Percentiles rank a stretch among this genome's conserved stretches.
phyloP scores from a whole-genome alignment of 1,140 invertebrate genomes.

The Apolygus lucorum region DNA sequence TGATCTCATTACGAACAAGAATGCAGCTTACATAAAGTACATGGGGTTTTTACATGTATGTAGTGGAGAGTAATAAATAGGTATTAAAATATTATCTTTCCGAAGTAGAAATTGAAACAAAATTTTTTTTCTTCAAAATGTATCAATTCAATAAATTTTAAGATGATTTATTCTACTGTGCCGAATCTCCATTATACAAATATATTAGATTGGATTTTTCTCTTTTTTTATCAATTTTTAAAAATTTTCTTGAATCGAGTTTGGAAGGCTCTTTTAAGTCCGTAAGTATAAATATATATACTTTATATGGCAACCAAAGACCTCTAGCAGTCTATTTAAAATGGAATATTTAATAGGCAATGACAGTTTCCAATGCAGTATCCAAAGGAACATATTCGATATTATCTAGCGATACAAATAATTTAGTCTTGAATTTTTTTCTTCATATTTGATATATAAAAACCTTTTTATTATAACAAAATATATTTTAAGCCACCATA shows the following conservation, averaged over 20 bases:
- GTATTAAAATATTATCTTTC: background rate
- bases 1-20: background rate
- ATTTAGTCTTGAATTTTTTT: conserved; percentile 25
- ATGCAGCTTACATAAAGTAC: background rate
- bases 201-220: background rate
- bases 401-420: background rate
- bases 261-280: conserved; percentile 24
- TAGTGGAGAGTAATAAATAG: background rate
- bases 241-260: background rate
- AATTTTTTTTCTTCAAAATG: too few species aligned
- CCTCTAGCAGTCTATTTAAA: conserved; percentile 24
- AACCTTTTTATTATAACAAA: conserved; percentile 23
- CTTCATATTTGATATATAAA: conserved; percentile 18
- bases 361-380: conserved; percentile 23
- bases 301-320: conserved; percentile 22
- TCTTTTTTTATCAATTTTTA: background rate
- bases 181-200: conserved; percentile 1
- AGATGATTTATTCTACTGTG: conserved; percentile 1
- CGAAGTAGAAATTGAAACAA: background rate
- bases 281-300: conserved; percentile 23
- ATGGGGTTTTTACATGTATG: background rate
- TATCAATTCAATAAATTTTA: background rate
- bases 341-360: conserved; percentile 25
- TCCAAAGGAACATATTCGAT: conserved; percentile 12
- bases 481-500: conserved; percentile 19